These are phyloP conservation scores for Cephus cinctus DNA, from an alignment of 1,140 invertebrate genomes.

Conservation along the genomic window DNA sequence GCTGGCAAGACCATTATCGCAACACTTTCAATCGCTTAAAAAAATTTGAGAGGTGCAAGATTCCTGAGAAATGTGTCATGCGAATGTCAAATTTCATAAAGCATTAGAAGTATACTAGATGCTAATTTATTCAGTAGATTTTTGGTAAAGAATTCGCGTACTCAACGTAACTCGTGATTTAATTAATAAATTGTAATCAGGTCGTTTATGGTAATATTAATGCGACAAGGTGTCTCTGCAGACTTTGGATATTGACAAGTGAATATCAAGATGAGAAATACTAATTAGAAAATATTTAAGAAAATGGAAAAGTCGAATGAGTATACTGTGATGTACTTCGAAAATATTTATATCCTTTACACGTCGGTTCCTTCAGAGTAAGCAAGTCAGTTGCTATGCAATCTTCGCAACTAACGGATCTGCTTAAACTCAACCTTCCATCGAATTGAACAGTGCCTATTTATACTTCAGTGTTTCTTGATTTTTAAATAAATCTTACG, in stretches of 20 bases:
- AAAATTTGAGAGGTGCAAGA: not conserved
- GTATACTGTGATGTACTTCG: not conserved
- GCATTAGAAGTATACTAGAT: not conserved
- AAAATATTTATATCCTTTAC: not conserved
- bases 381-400: slow-evolving; percentile 14
- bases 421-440: slow-evolving; percentile 5
- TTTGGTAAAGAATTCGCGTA: not conserved
- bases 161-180: not conserved
- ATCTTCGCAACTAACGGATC: slow-evolving; percentile 9
- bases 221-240: not conserved
- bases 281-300: not conserved
- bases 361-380: too few species aligned
- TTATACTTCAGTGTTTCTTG: slow-evolving; percentile 21
- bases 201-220: not conserved
- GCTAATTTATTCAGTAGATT: not conserved
- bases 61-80: not conserved
- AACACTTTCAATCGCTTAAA: not conserved
- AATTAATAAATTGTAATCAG: not conserved
- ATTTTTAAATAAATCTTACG: slow-evolving; percentile 18
- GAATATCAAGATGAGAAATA: not conserved
- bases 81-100: not conserved
- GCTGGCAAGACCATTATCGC: not conserved
- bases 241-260: not conserved
- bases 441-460: slow-evolving; percentile 26
- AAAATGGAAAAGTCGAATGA: not conserved